These are phyloP conservation scores for Ornithoptera alexandrae DNA, from an alignment of 2,888 invertebrate genomes.

Conservation along the genomic window DNA sequence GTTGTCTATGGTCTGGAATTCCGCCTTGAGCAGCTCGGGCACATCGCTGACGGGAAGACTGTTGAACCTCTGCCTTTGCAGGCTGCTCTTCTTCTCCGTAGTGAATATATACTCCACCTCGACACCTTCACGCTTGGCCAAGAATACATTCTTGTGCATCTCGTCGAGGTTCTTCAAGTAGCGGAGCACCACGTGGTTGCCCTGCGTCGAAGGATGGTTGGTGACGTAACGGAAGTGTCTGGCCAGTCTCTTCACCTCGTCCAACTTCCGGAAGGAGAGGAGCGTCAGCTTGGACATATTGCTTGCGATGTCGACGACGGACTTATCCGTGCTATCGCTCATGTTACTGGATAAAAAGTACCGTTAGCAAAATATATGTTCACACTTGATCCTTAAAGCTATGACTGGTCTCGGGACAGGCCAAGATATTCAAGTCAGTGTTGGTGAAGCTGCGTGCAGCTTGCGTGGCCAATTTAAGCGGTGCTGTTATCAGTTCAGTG, in stretches of 20 bases:
- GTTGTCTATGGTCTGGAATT: conserved; percentile 55
- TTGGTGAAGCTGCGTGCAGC: conserved; percentile 33
- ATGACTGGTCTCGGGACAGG: conserved; percentile 46
- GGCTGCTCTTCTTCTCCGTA: conserved; percentile 69
- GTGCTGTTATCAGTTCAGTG: conserved; percentile 31
- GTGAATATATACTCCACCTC: conserved; percentile 74
- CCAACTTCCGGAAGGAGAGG: conserved; percentile 64
- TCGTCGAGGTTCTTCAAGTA: conserved; percentile 59
- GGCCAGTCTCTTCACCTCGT: conserved; percentile 65
- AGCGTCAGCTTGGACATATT: conserved; percentile 58
- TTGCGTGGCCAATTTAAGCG: conserved; percentile 32
- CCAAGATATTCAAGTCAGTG: conserved; percentile 44
- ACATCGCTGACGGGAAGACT: conserved; percentile 72
- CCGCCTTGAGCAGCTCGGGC: conserved; percentile 67
- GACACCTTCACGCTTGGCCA: conserved; percentile 60
- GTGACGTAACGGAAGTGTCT: conserved; percentile 61
- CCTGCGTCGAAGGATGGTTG: conserved; percentile 59
- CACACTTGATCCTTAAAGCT: conserved; percentile 43
- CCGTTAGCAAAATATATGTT: conserved; percentile 34
- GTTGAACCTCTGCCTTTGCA: conserved; percentile 71
- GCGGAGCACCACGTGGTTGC: conserved; percentile 47
- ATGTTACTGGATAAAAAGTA: conserved; percentile 32
- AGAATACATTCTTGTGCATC: conserved; percentile 58
- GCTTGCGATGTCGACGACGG: conserved; percentile 47
- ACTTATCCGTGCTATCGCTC: conserved; percentile 43